These are phyloP conservation scores for Rhizoglyphus robini DNA, from an alignment of 1,140 invertebrate genomes.

Conservation along the genomic window DNA sequence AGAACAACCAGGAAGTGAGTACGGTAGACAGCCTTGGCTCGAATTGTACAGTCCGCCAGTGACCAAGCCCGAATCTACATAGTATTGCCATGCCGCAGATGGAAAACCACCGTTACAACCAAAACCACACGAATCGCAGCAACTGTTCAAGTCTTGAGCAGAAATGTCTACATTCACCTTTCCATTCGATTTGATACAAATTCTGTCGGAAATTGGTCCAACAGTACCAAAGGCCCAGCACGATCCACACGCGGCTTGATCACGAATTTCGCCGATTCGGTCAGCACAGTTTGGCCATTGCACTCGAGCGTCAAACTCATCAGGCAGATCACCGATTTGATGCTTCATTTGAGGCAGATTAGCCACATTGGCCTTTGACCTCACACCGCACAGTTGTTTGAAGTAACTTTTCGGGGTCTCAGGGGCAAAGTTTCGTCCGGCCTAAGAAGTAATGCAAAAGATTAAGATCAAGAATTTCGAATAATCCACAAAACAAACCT, in stretches of 20 bases:
- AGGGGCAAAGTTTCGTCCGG: conserved; percentile 2
- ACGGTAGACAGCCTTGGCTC: conserved; percentile 40
- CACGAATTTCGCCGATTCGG: conserved; percentile 58
- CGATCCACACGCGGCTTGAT: conserved; percentile 47
- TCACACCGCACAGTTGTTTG: neutral
- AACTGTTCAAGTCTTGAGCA: conserved; percentile 37
- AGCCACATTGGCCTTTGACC: neutral
- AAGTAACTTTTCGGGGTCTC: neutral
- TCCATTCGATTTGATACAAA: conserved; percentile 46
- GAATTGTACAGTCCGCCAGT: conserved; percentile 66
- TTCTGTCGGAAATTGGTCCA: conserved; percentile 41
- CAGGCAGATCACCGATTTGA: conserved; percentile 44
- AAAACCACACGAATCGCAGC: conserved; percentile 43
- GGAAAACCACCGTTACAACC: conserved; percentile 37
- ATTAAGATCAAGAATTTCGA: conserved; percentile 2
- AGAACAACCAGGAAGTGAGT: conserved; percentile 34
- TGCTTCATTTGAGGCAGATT: neutral
- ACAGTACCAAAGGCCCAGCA: conserved; percentile 21
- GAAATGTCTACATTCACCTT: conserved; percentile 31
- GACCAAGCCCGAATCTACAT: conserved; percentile 42
- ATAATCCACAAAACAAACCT: conserved; percentile 21
- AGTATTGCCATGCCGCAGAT: conserved; percentile 36
- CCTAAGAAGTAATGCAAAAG: neutral
- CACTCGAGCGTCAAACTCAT: conserved; percentile 58
- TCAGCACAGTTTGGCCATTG: conserved; percentile 73